phyloP scores from a whole-genome alignment of 2,797 vertebrate species.

The Pseudochaenichthys georgianus region DNA sequence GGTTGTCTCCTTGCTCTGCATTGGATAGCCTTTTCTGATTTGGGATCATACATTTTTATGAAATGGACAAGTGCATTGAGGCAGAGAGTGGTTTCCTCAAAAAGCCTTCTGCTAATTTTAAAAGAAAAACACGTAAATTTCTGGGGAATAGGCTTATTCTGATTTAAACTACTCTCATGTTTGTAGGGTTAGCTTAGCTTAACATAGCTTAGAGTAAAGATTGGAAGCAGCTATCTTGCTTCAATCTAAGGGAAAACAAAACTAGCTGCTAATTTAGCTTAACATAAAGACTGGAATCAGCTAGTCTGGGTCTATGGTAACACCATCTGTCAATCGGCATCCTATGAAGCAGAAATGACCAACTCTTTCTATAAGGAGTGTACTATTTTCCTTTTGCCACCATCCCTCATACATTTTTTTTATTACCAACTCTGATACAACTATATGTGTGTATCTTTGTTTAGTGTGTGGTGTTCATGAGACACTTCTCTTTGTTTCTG shows the following conservation, averaged over 20 bases:
- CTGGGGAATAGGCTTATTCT: neutral
- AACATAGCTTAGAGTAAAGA: no score
- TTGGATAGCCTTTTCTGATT: neutral
- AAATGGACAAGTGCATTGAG: conserved; percentile 12
- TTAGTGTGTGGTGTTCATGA: neutral
- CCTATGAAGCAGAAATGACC: neutral
- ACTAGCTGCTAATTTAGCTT: no score
- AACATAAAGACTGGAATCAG: no score
- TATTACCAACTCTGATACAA: conserved; percentile 4
- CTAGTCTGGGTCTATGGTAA: no score
- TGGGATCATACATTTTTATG: conserved; percentile 16
- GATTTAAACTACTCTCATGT: neutral
- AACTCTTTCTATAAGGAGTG: neutral
- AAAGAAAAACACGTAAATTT: neutral
- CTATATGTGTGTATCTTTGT: neutral
- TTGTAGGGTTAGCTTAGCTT: no score
- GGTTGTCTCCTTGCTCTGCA: conserved; percentile 20
- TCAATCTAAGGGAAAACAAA: no score
- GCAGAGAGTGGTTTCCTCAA: conserved; percentile 7
- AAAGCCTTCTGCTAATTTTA: neutral
- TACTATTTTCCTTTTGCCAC: neutral
- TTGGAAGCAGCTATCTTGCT: no score
- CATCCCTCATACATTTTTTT: neutral
- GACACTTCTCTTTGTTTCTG: conserved; percentile 20
- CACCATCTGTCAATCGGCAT: no score